phyloP scores from a whole-genome alignment of 2,113 vertebrate genomes.

The Chrysochloris asiatica region DNA sequence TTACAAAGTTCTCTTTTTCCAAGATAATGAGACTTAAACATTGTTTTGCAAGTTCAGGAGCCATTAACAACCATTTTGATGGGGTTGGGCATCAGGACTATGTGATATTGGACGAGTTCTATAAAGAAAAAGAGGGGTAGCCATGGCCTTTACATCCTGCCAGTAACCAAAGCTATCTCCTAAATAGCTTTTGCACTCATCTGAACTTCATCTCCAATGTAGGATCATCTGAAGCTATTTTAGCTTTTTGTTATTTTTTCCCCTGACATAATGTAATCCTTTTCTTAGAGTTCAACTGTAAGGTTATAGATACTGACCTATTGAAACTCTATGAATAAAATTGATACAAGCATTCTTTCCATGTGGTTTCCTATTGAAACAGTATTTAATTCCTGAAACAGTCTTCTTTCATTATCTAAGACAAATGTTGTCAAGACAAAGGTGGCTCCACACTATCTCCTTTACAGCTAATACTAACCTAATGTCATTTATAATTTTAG shows the following conservation, averaged over 20 bases:
- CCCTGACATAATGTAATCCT: not conserved
- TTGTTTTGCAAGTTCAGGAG: not conserved
- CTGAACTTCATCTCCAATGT: not conserved
- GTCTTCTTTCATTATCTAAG: not conserved
- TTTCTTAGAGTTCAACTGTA: not conserved
- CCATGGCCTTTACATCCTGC: not conserved
- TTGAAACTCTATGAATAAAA: constrained; percentile 39
- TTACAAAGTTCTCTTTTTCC: not conserved
- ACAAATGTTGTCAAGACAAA: constrained; percentile 31
- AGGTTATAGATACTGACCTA: constrained; percentile 23
- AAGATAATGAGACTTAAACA: not conserved
- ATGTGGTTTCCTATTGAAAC: not conserved
- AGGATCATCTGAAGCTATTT: not conserved
- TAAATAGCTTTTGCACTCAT: not conserved
- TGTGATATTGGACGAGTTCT: not conserved
- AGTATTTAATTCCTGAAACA: constrained; percentile 7
- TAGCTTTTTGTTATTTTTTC: not conserved
- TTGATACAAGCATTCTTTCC: constrained; percentile 4
- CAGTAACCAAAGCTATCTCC: not conserved
- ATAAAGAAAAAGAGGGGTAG: not conserved
- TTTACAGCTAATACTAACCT: constrained; percentile 1
- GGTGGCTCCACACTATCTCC: not conserved
- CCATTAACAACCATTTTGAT: not conserved
- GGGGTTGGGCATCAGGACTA: not conserved
- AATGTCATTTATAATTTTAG: constrained; percentile 1